Conservation (phyloP, 1,140 invertebrate species). For the Diploscapter pachys region DNA sequence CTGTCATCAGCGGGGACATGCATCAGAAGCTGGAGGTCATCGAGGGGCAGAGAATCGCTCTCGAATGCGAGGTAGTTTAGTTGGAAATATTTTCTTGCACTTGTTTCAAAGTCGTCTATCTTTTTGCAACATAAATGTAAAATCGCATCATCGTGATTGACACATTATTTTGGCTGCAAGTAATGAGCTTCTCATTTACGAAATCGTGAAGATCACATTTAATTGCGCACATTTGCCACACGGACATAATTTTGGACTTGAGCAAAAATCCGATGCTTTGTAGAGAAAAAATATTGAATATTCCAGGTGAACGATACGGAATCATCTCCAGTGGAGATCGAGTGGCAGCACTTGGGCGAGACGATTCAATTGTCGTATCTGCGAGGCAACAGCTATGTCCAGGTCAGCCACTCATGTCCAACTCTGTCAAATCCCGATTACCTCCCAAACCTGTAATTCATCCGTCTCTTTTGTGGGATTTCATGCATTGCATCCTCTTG, state of each 20-base stretch:
- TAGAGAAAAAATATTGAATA: not conserved
- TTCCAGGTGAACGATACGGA: conserved; percentile 26
- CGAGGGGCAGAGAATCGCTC: conserved; percentile 50
- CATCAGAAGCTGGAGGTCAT: conserved; percentile 44
- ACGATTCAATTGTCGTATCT: conserved; percentile 26
- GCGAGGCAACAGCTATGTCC: conserved; percentile 31
- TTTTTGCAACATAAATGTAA: no score
- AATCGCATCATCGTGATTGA: no score
- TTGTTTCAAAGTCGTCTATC: no score
- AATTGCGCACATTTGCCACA: no score
- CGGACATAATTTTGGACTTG: not conserved
- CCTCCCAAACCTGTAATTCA: no score
- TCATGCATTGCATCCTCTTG: no score
- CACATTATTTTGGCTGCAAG: no score
- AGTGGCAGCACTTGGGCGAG: conserved; percentile 44
- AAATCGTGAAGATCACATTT: no score
- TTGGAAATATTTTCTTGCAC: not conserved
- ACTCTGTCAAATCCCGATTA: no score
- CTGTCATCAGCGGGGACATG: conserved; percentile 31
- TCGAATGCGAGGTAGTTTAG: conserved; percentile 56
- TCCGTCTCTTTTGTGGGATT: no score
- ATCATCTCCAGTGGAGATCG: conserved; percentile 41
- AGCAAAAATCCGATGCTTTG: not conserved
- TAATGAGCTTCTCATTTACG: no score
- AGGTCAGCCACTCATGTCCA: not conserved